Percentiles rank a stretch among this genome's conserved stretches.
Conservation (phyloP, 2,888 invertebrate genomes). For the Pasiphila rectangulata region DNA sequence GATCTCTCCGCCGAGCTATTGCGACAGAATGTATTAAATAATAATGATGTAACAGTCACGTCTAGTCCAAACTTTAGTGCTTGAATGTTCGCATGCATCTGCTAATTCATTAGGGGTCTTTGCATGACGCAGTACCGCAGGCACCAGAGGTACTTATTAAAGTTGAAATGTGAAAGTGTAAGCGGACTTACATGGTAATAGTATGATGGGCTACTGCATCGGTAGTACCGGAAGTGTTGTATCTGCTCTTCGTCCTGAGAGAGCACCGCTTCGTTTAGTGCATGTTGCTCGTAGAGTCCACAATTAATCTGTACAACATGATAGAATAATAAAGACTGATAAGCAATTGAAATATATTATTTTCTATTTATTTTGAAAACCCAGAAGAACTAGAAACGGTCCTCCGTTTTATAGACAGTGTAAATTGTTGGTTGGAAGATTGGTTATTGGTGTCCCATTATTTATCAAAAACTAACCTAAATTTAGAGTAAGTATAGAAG, state of each 20-base stretch:
- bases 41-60: conserved; percentile 41
- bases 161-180: conserved; percentile 36
- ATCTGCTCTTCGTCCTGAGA: no score
- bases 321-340: no score
- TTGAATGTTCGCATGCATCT: conserved; percentile 43
- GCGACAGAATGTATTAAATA: conserved; percentile 39
- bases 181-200: conserved; percentile 70
- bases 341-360: no score
- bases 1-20: conserved; percentile 35
- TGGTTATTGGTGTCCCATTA: no score
- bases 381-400: no score
- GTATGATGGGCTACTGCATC: conserved; percentile 68
- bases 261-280: no score
- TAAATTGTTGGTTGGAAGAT: no score
- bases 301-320: conserved; percentile 69
- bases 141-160: conserved; percentile 27
- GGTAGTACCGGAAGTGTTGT: conserved; percentile 53
- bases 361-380: no score
- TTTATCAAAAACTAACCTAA: no score
- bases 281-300: no score
- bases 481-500: no score
- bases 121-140: conserved; percentile 15
- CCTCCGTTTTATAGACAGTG: no score
- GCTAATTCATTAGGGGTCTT: conserved; percentile 39
- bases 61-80: conserved; percentile 37